These are phyloP conservation scores for Magallana gigas DNA, from an alignment of 1,140 invertebrate genomes.

Conservation along the genomic window DNA sequence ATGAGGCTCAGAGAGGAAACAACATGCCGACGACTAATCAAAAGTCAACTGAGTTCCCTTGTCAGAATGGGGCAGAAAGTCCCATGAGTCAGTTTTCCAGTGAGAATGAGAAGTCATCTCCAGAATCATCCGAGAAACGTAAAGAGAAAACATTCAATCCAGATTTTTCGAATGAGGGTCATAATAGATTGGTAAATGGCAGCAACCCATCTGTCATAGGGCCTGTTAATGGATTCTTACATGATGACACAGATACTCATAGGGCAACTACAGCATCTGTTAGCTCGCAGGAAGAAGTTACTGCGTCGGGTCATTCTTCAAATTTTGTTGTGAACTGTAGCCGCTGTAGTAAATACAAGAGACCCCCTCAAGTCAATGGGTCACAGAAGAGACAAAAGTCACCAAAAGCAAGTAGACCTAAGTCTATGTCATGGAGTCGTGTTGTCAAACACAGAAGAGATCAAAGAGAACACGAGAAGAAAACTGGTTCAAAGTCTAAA, in stretches of 20 bases:
- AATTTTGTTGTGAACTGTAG: background rate
- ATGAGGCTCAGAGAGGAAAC: conserved; percentile 12
- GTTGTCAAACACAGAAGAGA: conserved; percentile 57
- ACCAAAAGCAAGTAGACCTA: conserved; percentile 45
- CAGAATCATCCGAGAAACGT: background rate
- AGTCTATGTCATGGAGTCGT: conserved; percentile 58
- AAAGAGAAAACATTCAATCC: background rate
- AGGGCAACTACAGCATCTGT: background rate
- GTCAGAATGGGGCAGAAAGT: conserved; percentile 15
- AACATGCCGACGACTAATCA: conserved; percentile 26
- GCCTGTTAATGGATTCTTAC: conserved; percentile 11
- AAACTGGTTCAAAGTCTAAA: conserved; percentile 24
- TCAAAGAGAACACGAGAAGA: conserved; percentile 49
- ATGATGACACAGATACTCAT: background rate
- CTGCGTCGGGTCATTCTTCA: background rate
- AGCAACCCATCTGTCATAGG: background rate
- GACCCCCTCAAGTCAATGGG: conserved; percentile 7
- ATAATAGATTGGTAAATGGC: background rate
- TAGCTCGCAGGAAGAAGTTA: background rate
- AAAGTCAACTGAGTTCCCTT: background rate
- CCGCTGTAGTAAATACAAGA: background rate
- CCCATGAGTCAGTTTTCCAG: conserved; percentile 3
- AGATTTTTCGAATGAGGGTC: background rate
- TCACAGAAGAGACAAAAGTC: conserved; percentile 1
- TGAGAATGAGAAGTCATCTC: conserved; percentile 23